Conservation (phyloP, 1,140 invertebrate species). For the Zaprionus africanus region DNA sequence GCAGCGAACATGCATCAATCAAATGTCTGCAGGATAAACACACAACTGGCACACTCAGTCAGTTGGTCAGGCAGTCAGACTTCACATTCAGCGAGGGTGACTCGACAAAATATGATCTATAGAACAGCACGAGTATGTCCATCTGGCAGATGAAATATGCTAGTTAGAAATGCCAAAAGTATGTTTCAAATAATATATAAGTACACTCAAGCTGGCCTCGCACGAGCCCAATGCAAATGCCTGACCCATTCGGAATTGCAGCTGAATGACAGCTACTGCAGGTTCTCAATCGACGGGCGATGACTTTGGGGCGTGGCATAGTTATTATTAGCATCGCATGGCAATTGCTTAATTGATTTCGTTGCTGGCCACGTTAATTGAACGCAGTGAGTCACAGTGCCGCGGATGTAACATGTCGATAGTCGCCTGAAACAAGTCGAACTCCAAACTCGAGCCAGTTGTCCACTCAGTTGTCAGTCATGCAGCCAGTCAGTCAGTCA, state of each 20-base stretch:
- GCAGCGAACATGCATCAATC: conserved; percentile 73
- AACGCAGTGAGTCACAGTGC: conserved; percentile 50
- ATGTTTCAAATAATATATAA: background rate
- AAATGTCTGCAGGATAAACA: conserved; percentile 73
- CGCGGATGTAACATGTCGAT: conserved; percentile 78
- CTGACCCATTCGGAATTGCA: conserved; percentile 18
- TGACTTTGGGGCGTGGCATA: conserved; percentile 43
- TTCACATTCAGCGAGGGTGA: conserved; percentile 13
- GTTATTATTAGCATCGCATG: conserved; percentile 73
- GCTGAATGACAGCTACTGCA: conserved; percentile 45
- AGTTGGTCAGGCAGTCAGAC: conserved; percentile 31
- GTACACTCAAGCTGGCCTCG: conserved; percentile 33
- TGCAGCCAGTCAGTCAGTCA: conserved; percentile 54
- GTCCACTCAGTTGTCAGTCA: conserved; percentile 52
- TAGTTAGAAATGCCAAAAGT: background rate
- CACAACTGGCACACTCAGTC: conserved; percentile 28
- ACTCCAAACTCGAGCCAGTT: conserved; percentile 21
- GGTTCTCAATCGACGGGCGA: conserved; percentile 28
- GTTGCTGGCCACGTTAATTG: conserved; percentile 73
- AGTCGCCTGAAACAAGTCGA: conserved; percentile 52
- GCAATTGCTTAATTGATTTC: conserved; percentile 77
- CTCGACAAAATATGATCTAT: background rate
- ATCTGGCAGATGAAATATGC: background rate
- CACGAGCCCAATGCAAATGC: conserved; percentile 45
- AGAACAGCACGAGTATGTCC: background rate